phyloP scores from a whole-genome alignment of 2,113 vertebrate species.

The Aegotheles bennettii region DNA sequence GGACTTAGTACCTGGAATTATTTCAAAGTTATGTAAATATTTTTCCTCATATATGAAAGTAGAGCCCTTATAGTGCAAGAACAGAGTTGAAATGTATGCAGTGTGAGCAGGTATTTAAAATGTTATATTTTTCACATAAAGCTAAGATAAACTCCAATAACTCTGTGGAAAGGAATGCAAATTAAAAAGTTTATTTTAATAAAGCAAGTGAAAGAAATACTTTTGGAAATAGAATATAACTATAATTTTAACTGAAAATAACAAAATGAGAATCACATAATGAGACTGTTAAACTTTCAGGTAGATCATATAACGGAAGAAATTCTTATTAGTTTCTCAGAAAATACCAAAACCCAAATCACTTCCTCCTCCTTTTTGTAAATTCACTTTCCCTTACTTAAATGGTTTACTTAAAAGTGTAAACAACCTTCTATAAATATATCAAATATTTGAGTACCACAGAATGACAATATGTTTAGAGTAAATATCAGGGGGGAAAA shows the following conservation, averaged over 20 bases:
- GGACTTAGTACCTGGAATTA: background rate
- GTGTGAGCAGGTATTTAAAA: background rate
- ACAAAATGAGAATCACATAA: background rate
- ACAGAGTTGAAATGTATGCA: background rate
- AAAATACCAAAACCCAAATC: background rate
- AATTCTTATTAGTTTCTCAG: background rate
- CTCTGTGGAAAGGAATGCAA: background rate
- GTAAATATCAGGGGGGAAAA: background rate
- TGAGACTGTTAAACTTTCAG: background rate
- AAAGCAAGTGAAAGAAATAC: background rate
- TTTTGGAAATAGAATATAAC: background rate
- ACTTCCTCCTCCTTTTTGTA: background rate
- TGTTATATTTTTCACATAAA: background rate
- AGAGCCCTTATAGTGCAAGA: background rate
- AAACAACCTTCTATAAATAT: background rate
- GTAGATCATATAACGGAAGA: background rate
- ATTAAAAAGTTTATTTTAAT: background rate
- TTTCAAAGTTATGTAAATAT: background rate
- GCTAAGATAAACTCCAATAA: background rate
- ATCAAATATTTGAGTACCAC: background rate
- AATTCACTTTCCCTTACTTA: background rate
- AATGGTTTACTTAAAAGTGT: background rate
- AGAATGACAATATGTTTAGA: background rate
- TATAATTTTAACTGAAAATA: background rate
- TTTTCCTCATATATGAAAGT: background rate